Evolutionary conservation across 2,113 vertebrate species (phyloP), one percentile per base, ranked within the genome.

Genomic region (Callionymus lyra): DNA sequence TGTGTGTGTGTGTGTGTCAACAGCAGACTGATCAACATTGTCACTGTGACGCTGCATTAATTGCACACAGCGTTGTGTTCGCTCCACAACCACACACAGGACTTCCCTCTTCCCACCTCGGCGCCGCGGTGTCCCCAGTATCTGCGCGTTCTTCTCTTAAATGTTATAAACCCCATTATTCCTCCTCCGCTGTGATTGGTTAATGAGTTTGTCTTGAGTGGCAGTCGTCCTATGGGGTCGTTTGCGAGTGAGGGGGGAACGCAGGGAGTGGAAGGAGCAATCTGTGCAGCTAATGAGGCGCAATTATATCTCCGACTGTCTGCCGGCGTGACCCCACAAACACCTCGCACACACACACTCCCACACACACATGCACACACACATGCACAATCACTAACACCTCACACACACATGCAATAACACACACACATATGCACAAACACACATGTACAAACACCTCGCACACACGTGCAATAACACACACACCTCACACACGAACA

Each of bases 31-130:
- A 76, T 63, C 74, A 76, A 74, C 57, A 49, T 55, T 39, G 53
- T 70, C 10, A 14, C 75, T 80, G 77, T 80, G 77, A 82, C 79
- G 77, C 67, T 67, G 73, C 77, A 79, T 77, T 82, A 82, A 82
- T 82, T 80, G 76, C 65, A 40, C 64, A 69, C 65, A 37, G 68
- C 57, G 71, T 63, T n/a, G n/a, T n/a, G n/a, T n/a, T n/a, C n/a
- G n/a, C n/a, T n/a, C n/a, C n/a, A n/a, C n/a, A n/a, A n/a, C n/a
- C n/a, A n/a, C n/a, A n/a, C n/a, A n/a, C n/a, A n/a, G n/a, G n/a
- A n/a, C n/a, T n/a, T n/a, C n/a, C n/a, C n/a, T n/a, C n/a, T n/a
- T n/a, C n/a, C n/a, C n/a, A n/a, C n/a, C n/a, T n/a, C n/a, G n/a
- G n/a, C n/a, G n/a, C n/a, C n/a, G n/a, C n/a, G n/a, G n/a, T n/a